These are phyloP conservation scores for Lasioglossum figueresi DNA, from an alignment of 2,888 invertebrate species.

Conservation along the genomic window DNA sequence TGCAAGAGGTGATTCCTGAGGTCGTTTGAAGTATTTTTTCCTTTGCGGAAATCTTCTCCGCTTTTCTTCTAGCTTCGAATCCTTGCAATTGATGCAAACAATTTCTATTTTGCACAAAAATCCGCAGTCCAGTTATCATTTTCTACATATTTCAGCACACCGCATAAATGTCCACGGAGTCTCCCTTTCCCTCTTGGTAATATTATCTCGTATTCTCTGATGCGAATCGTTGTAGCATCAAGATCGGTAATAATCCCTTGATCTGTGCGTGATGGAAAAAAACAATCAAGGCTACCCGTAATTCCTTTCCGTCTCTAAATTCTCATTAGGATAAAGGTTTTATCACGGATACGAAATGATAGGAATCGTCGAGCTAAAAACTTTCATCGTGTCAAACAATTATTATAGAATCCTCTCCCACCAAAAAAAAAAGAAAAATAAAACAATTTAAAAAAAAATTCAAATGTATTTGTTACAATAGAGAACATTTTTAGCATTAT, in stretches of 20 bases:
- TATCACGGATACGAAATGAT: not conserved
- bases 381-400: not conserved
- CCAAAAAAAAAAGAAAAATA: too few species aligned
- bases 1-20: too few species aligned
- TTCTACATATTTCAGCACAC: not conserved
- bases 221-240: not conserved
- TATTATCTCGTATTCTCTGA: conserved; percentile 29
- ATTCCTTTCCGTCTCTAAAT: not conserved
- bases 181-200: conserved; percentile 36
- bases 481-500: too few species aligned
- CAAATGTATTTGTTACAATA: too few species aligned
- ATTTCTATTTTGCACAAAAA: not conserved
- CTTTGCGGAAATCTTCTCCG: too few species aligned
- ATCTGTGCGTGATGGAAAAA: not conserved
- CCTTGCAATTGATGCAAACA: not conserved
- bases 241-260: conserved; percentile 1
- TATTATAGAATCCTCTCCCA: not conserved
- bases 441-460: too few species aligned
- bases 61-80: not conserved
- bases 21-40: too few species aligned
- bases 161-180: conserved; percentile 8
- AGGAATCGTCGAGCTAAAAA: not conserved
- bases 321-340: not conserved
- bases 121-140: not conserved
- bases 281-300: not conserved